Evolutionary conservation across 1,140 invertebrate genomes (phyloP).

Genomic region (Magallana gigas): DNA sequence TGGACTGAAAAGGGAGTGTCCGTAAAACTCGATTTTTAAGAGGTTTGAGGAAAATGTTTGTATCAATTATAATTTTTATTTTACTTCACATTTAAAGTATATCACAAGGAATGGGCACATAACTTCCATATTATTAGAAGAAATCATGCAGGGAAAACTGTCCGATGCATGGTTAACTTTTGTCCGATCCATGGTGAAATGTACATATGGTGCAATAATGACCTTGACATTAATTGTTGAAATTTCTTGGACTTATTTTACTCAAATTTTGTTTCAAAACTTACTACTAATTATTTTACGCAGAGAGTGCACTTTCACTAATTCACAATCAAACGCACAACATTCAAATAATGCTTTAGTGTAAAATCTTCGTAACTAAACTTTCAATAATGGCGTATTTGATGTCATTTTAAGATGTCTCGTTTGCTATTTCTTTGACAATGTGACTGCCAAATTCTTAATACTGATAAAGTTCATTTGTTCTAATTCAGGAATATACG

Average conservation of each 20-base stretch:
- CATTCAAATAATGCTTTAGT: slow-evolving; percentile 6
- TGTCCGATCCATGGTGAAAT: too few relatives aligned
- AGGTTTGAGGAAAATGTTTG: not conserved
- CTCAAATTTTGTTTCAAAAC: not conserved
- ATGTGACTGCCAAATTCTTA: not conserved
- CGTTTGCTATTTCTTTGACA: not conserved
- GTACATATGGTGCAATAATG: not conserved
- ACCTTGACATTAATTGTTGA: not conserved
- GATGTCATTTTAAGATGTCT: not conserved
- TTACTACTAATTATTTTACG: not conserved
- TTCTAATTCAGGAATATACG: not conserved
- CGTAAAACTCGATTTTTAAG: slow-evolving; percentile 6
- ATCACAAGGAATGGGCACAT: not conserved
- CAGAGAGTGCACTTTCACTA: not conserved
- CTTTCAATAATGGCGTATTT: not conserved
- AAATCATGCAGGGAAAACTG: not conserved
- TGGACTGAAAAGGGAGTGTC: not conserved
- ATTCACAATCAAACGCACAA: not conserved
- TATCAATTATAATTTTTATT: not conserved
- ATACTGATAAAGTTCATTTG: not conserved
- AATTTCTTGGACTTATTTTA: slow-evolving; percentile 7
- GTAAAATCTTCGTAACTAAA: slow-evolving; percentile 2
- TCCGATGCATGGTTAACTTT: too few relatives aligned
- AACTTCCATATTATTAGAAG: not conserved
- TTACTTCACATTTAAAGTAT: not conserved